These are phyloP conservation scores for Sweltsa coloradensis DNA, from an alignment of 1,140 invertebrate species.

Conservation along the genomic window DNA sequence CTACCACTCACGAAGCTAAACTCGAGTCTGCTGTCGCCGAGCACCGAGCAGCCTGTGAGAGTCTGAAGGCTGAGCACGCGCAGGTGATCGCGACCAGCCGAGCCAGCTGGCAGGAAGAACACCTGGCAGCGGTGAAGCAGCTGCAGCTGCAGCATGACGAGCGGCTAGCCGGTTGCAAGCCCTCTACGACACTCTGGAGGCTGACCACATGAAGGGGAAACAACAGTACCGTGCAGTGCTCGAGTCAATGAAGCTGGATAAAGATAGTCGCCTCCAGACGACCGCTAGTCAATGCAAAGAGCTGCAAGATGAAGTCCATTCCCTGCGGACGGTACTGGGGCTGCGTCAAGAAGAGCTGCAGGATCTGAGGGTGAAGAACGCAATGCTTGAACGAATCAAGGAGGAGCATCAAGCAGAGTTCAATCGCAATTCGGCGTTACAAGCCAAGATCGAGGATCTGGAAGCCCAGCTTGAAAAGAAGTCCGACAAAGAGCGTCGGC, in stretches of 20 bases:
- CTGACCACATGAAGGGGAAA: too few relatives aligned
- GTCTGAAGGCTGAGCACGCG: conserved; percentile 30
- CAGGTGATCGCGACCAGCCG: conserved; percentile 25
- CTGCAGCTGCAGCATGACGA: too few relatives aligned
- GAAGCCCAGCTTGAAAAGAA: conserved; percentile 48
- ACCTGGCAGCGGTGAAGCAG: conserved; percentile 20
- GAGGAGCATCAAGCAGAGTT: conserved; percentile 40
- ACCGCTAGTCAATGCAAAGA: conserved; percentile 27
- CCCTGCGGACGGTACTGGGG: conserved; percentile 59
- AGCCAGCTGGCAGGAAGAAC: conserved; percentile 23
- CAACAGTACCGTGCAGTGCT: too few relatives aligned
- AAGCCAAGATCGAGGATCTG: conserved; percentile 54
- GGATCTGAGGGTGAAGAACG: conserved; percentile 49
- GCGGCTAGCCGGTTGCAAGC: too few relatives aligned
- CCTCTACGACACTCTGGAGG: too few relatives aligned
- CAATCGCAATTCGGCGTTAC: conserved; percentile 39
- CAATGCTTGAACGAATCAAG: conserved; percentile 34
- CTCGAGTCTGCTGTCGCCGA: conserved; percentile 19
- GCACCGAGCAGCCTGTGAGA: conserved; percentile 26
- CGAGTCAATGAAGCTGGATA: too few relatives aligned
- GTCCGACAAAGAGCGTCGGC: conserved; percentile 38
- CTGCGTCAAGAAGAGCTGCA: conserved; percentile 59
- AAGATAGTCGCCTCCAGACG: too few relatives aligned
- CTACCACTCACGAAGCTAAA: conserved; percentile 21
- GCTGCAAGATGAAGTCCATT: conserved; percentile 52